Evolutionary conservation across 2,113 vertebrate species (phyloP), one percentile per base, ranked within the genome.

Genomic region (Verasper variegatus): DNA sequence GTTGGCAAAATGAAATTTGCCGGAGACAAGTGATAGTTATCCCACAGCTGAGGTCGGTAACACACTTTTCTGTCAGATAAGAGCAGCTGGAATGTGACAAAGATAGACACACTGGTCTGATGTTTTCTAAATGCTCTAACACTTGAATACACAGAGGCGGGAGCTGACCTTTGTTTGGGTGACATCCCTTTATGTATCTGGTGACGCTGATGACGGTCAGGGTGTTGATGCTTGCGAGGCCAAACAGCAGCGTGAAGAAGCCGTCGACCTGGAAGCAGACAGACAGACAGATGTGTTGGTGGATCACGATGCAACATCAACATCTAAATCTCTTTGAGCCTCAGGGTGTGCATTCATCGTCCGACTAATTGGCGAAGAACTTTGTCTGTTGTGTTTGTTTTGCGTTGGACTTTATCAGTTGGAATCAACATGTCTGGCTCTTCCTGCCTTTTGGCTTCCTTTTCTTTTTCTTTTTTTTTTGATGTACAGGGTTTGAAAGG

Each of bases 141-240:
- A 45, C 21, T 71, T 67, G 20, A 52, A 57, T 27, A 26, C 23
- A 40, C 6, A 5, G 37, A 14, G 15, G 14, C 63, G 47, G 4
- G 59, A 6, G 74, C 84, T 94, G 91, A 95, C 94, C 95, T 96
- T 93, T 95, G 66, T 90, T 91, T 15, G 96, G 94, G 75, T 94
- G 95, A 59, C 95, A 96, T 71, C 94, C 94, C 86, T 95, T 96
- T 86, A 97, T 96, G 78, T 96, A 97, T 76, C 96, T 93, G 62
- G 95, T 96, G 79, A 98, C 80, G 56, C 96, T 97, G 91, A 97
- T 96, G 35, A 97, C 95, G 0, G 96, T 96, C 61, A 97, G 92
- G 15, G 96, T 97, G 86, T 96, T 96, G 92, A 97, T 96, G 92
- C 96, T 97, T 6, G 94, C 93, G 8, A 97, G 93, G 62, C 96